Evolutionary conservation across 2,797 vertebrate genomes (phyloP).

Genomic region (Odontamblyopus rebecca): DNA sequence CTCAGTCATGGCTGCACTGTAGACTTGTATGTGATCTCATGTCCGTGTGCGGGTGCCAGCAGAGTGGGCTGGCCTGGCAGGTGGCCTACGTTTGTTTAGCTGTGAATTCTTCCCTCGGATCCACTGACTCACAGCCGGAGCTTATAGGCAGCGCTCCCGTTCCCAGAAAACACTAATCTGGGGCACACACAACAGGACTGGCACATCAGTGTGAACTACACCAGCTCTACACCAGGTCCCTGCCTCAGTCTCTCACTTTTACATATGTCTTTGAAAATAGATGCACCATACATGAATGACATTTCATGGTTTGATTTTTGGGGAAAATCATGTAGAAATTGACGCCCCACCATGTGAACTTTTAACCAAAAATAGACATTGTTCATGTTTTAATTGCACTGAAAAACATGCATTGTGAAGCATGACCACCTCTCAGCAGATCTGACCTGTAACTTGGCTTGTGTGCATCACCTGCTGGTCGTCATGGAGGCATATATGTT

Average conservation of each 20-base stretch:
- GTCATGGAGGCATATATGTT: too few species aligned
- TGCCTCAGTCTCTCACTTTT: background rate
- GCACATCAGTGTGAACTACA: conserved; percentile 21
- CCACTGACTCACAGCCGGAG: conserved; percentile 67
- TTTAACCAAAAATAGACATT: too few species aligned
- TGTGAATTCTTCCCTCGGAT: conserved; percentile 67
- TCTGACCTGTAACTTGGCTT: too few species aligned
- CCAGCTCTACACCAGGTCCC: conserved; percentile 16
- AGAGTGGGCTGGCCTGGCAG: conserved; percentile 57
- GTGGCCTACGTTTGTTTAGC: conserved; percentile 70
- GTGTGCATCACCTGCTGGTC: too few species aligned
- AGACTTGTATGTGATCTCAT: conserved; percentile 40
- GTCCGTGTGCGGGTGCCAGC: conserved; percentile 53
- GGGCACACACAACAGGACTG: conserved; percentile 31
- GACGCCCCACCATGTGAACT: too few species aligned
- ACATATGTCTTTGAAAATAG: background rate
- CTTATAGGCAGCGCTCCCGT: conserved; percentile 41
- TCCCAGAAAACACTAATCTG: conserved; percentile 64
- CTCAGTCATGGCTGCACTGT: conserved; percentile 6
- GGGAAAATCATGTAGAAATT: too few species aligned
- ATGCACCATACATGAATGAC: background rate
- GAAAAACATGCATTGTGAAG: too few species aligned
- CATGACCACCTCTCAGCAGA: too few species aligned
- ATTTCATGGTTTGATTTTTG: too few species aligned
- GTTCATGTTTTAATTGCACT: too few species aligned